phyloP scores from a whole-genome alignment of 2,113 vertebrate genomes.

The Nestor notabilis region DNA sequence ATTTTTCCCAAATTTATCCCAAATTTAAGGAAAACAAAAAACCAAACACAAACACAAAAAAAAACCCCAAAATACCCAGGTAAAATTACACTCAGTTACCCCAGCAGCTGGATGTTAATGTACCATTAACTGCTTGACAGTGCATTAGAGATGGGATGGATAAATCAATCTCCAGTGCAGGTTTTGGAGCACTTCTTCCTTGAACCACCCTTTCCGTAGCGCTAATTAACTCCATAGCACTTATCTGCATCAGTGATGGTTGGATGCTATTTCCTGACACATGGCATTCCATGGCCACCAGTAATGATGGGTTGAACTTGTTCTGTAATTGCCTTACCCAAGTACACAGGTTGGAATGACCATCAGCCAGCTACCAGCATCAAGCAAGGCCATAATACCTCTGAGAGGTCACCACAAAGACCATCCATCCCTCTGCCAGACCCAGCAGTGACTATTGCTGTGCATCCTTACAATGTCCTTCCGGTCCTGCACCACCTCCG shows the following conservation, averaged over 20 bases:
- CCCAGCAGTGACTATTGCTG: background rate
- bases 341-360: background rate
- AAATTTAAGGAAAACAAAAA: background rate
- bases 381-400: background rate
- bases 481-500: background rate
- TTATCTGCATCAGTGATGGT: slow-evolving; percentile 1
- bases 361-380: background rate
- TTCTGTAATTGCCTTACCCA: background rate
- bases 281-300: slow-evolving; percentile 10
- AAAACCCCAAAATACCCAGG: too few species aligned
- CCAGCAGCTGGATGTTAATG: background rate
- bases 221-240: background rate
- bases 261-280: slow-evolving; percentile 26
- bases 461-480: background rate
- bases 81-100: background rate
- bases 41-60: too few species aligned
- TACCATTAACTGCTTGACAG: background rate
- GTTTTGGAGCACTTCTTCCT: slow-evolving; percentile 9
- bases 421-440: background rate
- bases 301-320: background rate
- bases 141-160: background rate
- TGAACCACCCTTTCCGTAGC: background rate
- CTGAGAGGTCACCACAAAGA: background rate
- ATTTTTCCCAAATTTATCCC: background rate
- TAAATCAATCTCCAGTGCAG: background rate